These are phyloP conservation scores for Thera britannica DNA, from an alignment of 2,888 invertebrate genomes.

Conservation along the genomic window DNA sequence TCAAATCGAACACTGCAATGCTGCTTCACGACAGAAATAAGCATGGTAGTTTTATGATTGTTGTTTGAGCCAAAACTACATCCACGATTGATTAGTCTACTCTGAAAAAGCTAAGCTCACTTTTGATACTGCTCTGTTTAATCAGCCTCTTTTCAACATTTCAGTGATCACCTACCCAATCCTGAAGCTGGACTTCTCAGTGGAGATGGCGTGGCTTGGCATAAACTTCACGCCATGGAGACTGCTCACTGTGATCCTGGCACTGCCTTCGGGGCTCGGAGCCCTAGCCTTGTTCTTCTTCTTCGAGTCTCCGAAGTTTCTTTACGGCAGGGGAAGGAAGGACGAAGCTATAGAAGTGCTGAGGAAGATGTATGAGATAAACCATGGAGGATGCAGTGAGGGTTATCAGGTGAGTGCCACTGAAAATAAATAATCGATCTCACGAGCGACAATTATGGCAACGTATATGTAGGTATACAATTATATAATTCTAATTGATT, in stretches of 20 bases:
- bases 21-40: too few species aligned
- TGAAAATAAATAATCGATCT: not conserved
- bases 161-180: conserved; percentile 88
- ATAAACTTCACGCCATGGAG: conserved; percentile 90
- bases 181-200: conserved; percentile 81
- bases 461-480: too few species aligned
- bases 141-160: conserved; percentile 23
- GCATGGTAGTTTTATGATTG: too few species aligned
- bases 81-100: too few species aligned
- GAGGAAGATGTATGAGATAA: conserved; percentile 66
- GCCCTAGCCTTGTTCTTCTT: conserved; percentile 84
- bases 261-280: conserved; percentile 78
- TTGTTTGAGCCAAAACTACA: too few species aligned
- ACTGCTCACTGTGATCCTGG: conserved; percentile 84
- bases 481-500: too few species aligned
- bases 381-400: conserved; percentile 56
- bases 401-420: conserved; percentile 59
- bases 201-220: conserved; percentile 70
- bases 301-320: conserved; percentile 92
- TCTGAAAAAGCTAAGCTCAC: too few species aligned
- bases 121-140: not conserved
- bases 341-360: conserved; percentile 84
- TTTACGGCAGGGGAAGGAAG: conserved; percentile 86
- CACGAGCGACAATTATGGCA: too few species aligned
- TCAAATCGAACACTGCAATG: too few species aligned